Evolutionary conservation across 2,113 vertebrate species (phyloP).

Genomic region (Halichoeres trimaculatus): DNA sequence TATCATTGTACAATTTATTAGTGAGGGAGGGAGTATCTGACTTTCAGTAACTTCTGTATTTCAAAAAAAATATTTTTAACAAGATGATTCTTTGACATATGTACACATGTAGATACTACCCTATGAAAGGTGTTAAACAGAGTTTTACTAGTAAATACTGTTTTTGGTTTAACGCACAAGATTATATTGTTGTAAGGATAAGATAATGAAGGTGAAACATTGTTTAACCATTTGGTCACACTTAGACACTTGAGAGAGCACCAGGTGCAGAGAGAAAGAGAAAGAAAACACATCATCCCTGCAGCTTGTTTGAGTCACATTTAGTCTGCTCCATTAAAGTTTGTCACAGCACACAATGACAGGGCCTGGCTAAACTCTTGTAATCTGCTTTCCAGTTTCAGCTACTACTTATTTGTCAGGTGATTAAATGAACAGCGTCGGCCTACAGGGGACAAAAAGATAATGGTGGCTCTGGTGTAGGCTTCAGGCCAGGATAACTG

Average conservation of each 20-base stretch:
- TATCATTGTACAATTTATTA: slow-evolving; percentile 28
- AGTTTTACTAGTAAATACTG: not conserved
- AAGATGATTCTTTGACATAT: not conserved
- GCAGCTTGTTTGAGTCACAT: not conserved
- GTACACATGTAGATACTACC: not conserved
- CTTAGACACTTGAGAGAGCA: not conserved
- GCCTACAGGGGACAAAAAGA: not conserved
- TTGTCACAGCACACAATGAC: not conserved
- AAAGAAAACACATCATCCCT: not conserved
- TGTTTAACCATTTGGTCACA: not conserved
- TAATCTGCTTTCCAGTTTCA: not conserved
- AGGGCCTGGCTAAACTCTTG: not conserved
- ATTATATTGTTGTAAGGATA: not conserved
- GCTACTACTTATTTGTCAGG: not conserved
- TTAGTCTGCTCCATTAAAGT: not conserved
- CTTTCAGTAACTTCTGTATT: slow-evolving; percentile 27
- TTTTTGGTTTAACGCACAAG: too few species aligned
- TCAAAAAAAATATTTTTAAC: too few species aligned
- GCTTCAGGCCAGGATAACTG: not conserved
- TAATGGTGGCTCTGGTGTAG: not conserved
- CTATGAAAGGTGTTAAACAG: slow-evolving; percentile 23
- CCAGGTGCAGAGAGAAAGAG: not conserved
- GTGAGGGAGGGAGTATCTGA: slow-evolving; percentile 50
- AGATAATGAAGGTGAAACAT: too few species aligned
- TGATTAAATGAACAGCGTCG: not conserved